phyloP scores from a whole-genome alignment of 2,888 invertebrate species.

The Chromoteleia sp. region DNA sequence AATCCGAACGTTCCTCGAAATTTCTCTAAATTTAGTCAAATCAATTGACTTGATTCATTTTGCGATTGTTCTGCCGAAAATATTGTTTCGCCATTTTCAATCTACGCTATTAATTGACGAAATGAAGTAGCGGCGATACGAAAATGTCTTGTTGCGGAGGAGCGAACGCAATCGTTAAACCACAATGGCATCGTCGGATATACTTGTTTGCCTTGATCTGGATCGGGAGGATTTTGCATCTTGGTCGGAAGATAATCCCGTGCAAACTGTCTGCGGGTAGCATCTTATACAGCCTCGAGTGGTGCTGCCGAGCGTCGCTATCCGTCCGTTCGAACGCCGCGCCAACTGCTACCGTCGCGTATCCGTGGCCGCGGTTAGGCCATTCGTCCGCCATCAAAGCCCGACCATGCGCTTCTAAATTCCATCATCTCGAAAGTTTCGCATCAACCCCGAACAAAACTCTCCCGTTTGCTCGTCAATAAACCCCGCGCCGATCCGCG shows the following conservation, averaged over 20 bases:
- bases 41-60: too few species aligned
- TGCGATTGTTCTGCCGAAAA: background rate
- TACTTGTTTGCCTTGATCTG: conserved; percentile 67
- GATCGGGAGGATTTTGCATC: conserved; percentile 65
- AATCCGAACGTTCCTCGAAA: too few species aligned
- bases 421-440: conserved; percentile 43
- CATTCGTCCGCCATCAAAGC: conserved; percentile 49
- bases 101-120: conserved; percentile 42
- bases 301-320: conserved; percentile 27
- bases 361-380: conserved; percentile 53
- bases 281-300: conserved; percentile 56
- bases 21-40: too few species aligned
- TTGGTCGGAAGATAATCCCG: conserved; percentile 63
- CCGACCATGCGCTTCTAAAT: conserved; percentile 56
- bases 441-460: conserved; percentile 42
- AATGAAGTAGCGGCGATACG: conserved; percentile 24
- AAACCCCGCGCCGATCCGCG: conserved; percentile 10
- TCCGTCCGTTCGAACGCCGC: conserved; percentile 28
- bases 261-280: conserved; percentile 64
- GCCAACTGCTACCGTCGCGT: conserved; percentile 55
- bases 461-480: conserved; percentile 20
- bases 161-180: conserved; percentile 55
- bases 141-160: conserved; percentile 39
- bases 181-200: conserved; percentile 55
- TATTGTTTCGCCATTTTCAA: conserved; percentile 14